Base-by-base conservation (phyloP, 2,888 invertebrate genomes). In the Alviniconcha strummeri region DNA sequence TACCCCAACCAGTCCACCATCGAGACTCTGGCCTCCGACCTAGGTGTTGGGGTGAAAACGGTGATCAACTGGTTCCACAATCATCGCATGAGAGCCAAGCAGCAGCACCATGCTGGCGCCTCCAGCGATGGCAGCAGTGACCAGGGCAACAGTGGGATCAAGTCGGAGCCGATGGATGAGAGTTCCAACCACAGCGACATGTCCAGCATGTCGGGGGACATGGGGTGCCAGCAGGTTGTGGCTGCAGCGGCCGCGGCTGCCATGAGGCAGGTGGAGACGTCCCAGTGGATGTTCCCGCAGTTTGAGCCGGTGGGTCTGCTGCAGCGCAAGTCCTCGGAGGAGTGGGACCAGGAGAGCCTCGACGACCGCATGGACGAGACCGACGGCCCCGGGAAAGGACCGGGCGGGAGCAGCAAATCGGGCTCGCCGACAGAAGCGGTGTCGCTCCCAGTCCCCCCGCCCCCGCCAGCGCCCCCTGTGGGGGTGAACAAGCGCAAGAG, bases 41-140 rank as follows among this genome's bases (percentile, higher is more conserved):
- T 99, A 83, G 97, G 96, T 11, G 95, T 99, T 72, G 97, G 98
- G 8, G 97, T 98, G 81, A 95, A 99, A 89, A 99, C 99, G 83
- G 99, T 99, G 91, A 98, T 98, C 86, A 99, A 99, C 94, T 99
- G 99, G 99, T 99, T 99, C 95, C 99, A 99, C 95, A 99, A 99
- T 94, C 99, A 99, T 94, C 96, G 99, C 90, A 99, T 99, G 98
- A 96, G 99, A 87, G 96, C 98, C 92, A 99, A 99, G 84, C 93
- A 93, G 83, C 93, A 93, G 85, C 91, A 91, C 81, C 91, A 90
- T 83, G 84, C 89, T 4, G 88, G 89, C 52, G 89, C 88, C 75
- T 85, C 86, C 71, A 86, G 87, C 15, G 85, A 85, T n/a, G 78
- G 79, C n/a, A 56, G 72, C 15, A 72, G 79, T 9, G 78, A 71